Base-by-base conservation (phyloP, 2,113 vertebrate genomes). In the Saiga tatarica region DNA sequence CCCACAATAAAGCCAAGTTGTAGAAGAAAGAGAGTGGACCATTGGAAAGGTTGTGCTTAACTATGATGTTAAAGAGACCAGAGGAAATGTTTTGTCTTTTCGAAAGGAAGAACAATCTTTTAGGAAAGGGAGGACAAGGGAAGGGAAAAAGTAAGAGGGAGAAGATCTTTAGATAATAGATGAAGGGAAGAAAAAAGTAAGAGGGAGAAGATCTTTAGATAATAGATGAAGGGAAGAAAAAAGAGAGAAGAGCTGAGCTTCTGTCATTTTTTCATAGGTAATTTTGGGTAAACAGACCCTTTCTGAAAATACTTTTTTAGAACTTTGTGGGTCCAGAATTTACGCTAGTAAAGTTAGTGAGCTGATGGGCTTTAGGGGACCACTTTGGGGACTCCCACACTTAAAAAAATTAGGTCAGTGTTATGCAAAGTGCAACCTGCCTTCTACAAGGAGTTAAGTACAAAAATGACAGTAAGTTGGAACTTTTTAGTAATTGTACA, bases 261-360 rank as follows among this genome's bases (percentile, higher is more conserved):
- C 59, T 86, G 26, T 26, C 85, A 26, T 64, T 90, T 90, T 71
- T 62, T 30, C 79, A 50, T 30, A 78, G 62, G 15, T 85, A 83
- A 94, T 71, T 90, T 25, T 64, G 64, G 57, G 17, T 87, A 76
- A 78, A 90, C 30, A 62, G 42, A 7, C n/a, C 47, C 5, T 86
- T 91, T 93, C 76, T 95, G 60, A 78, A 95, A 97, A 67, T 87
- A 11, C 60, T 74, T 90, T 87, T 36, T 52, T 71, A 55, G 26
- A 86, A 89, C n/a, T 55, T 67, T 83, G n/a, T 93, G 60, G 42
- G 21, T 89, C 83, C 36, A 91, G 84, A 83, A 71, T 94, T 86
- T 89, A 55, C 30, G 16, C 36, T 93, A 79, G 50, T 93, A 52
- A 93, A 82, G 79, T 57, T 57, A 86, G 28, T 87, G 59, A 94